Conservation (phyloP, 1,140 invertebrate species). For the Bombus waltoni region DNA sequence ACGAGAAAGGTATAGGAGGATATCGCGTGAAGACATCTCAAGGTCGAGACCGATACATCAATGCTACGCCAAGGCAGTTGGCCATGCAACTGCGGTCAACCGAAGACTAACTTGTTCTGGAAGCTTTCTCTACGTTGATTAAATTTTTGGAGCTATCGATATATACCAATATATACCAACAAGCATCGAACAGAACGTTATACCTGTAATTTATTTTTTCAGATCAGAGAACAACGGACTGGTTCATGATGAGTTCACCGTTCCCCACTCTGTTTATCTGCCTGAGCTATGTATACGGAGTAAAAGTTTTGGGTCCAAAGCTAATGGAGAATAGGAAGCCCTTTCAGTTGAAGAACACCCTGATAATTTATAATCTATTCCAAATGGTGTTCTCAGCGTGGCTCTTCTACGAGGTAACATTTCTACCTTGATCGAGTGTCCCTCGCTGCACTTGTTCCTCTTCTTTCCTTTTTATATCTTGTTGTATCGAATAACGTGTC, state of each 20-base stretch:
- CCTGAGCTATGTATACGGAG: constrained; percentile 89
- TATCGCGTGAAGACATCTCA: neutral
- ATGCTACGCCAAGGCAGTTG: neutral
- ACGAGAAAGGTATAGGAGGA: constrained; percentile 14
- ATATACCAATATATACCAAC: no score
- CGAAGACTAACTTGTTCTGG: neutral
- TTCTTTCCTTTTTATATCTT: neutral
- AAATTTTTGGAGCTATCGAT: neutral
- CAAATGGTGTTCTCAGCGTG: constrained; percentile 93
- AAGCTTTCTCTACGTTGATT: neutral
- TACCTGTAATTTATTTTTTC: constrained; percentile 68
- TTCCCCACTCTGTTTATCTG: constrained; percentile 91
- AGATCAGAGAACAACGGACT: constrained; percentile 92
- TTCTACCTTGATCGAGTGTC: neutral
- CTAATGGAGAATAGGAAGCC: constrained; percentile 94
- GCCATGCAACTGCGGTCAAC: no score
- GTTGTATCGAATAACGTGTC: no score
- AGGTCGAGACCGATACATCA: constrained; percentile 37
- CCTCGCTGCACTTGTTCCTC: neutral
- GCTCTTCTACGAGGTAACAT: constrained; percentile 91
- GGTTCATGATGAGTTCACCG: constrained; percentile 92
- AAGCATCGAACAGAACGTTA: neutral
- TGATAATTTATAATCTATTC: constrained; percentile 93
- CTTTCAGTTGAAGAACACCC: constrained; percentile 89
- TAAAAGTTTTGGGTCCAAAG: constrained; percentile 90